These are phyloP conservation scores for Gryon sp. DNA, from an alignment of 1,140 invertebrate species.

Conservation along the genomic window DNA sequence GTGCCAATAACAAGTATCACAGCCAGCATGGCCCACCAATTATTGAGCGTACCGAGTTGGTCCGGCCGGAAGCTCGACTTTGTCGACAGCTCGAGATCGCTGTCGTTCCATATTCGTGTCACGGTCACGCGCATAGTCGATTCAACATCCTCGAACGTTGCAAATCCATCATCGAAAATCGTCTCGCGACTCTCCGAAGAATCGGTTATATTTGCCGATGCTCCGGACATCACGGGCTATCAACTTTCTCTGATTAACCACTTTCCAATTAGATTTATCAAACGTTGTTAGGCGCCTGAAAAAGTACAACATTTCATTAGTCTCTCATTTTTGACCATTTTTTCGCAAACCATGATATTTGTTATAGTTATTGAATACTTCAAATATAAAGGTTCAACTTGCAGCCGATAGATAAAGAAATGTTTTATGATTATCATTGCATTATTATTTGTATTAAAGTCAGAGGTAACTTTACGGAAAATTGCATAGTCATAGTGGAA, in stretches of 20 bases:
- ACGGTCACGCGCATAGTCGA: slow-evolving; percentile 61
- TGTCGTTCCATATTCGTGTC: slow-evolving; percentile 67
- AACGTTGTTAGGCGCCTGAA: slow-evolving; percentile 36
- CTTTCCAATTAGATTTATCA: slow-evolving; percentile 12
- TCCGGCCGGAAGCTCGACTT: slow-evolving; percentile 24
- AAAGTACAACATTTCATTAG: neutral
- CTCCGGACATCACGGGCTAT: slow-evolving; percentile 55
- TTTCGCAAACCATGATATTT: too few species aligned
- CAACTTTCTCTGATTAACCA: slow-evolving; percentile 7
- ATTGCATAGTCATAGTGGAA: too few species aligned
- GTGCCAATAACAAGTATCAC: slow-evolving; percentile 91
- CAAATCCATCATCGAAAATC: slow-evolving; percentile 37
- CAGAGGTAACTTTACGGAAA: too few species aligned
- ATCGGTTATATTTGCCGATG: slow-evolving; percentile 52
- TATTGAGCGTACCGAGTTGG: slow-evolving; percentile 77
- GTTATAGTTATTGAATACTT: too few species aligned
- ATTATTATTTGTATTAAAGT: too few species aligned
- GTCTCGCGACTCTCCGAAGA: slow-evolving; percentile 35
- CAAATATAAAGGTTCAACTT: too few species aligned
- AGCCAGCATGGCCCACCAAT: slow-evolving; percentile 88
- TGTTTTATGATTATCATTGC: too few species aligned
- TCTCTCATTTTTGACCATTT: too few species aligned
- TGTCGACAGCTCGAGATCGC: slow-evolving; percentile 60
- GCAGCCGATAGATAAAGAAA: too few species aligned
- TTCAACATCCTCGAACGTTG: slow-evolving; percentile 45